phyloP scores from a whole-genome alignment of 2,888 invertebrate genomes.

The Eledona agricola region DNA sequence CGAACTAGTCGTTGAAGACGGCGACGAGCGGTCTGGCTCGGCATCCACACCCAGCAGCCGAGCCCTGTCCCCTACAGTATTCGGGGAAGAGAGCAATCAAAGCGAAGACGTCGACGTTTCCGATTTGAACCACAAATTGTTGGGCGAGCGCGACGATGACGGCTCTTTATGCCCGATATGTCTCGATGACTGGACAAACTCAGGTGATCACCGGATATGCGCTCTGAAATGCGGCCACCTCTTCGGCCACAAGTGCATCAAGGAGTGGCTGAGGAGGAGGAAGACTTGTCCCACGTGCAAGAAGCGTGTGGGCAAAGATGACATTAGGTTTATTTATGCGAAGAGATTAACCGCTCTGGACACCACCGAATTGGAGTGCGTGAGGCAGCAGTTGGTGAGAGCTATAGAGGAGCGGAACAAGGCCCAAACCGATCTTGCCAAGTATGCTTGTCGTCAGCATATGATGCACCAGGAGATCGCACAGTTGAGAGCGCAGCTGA shows the following conservation, averaged over 20 bases:
- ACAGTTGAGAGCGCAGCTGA: slow-evolving; percentile 51
- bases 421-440: slow-evolving; percentile 71
- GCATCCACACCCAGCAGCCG: slow-evolving; percentile 32
- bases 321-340: slow-evolving; percentile 77
- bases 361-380: slow-evolving; percentile 75
- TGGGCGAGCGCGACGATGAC: slow-evolving; percentile 67
- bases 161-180: slow-evolving; percentile 87
- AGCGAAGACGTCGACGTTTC: slow-evolving; percentile 26
- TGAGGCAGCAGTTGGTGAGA: slow-evolving; percentile 70
- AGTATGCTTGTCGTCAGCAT: slow-evolving; percentile 60
- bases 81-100: slow-evolving; percentile 42
- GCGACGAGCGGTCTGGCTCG: background rate
- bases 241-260: slow-evolving; percentile 84
- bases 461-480: slow-evolving; percentile 60
- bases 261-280: slow-evolving; percentile 76
- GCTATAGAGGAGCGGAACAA: slow-evolving; percentile 68
- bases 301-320: slow-evolving; percentile 60
- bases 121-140: no score
- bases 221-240: slow-evolving; percentile 92
- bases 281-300: slow-evolving; percentile 91
- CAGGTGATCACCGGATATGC: slow-evolving; percentile 86
- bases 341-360: slow-evolving; percentile 79
- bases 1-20: background rate
- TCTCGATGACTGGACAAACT: slow-evolving; percentile 86
- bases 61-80: slow-evolving; percentile 32